Conservation (phyloP, 1,140 invertebrate genomes). For the Branchinecta lindahli region DNA sequence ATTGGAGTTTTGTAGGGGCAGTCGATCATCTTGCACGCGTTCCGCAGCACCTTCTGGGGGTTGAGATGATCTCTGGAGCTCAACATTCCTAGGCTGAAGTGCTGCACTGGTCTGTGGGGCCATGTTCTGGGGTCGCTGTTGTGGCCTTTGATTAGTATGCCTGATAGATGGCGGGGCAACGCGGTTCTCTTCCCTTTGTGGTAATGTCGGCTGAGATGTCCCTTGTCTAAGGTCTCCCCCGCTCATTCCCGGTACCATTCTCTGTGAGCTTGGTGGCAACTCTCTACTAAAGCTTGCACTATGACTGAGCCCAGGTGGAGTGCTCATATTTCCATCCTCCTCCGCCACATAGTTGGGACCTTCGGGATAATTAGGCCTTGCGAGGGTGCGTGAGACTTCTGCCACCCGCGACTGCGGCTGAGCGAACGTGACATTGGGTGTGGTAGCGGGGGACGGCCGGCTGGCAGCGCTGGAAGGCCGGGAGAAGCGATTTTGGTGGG, state of each 20-base stretch:
- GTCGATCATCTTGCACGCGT: background rate
- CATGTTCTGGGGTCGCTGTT: background rate
- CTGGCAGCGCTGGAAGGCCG: slow-evolving; percentile 3
- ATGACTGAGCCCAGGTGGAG: background rate
- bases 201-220: too few species aligned
- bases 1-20: background rate
- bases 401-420: background rate
- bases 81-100: too few species aligned
- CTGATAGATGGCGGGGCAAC: too few species aligned
- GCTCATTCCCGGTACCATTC: background rate
- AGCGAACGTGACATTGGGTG: background rate
- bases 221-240: background rate
- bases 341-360: background rate
- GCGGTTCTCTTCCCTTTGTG: too few species aligned
- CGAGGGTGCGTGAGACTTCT: background rate
- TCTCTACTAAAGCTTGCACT: background rate
- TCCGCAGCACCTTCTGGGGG: background rate
- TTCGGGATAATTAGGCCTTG: background rate
- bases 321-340: too few species aligned
- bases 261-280: background rate
- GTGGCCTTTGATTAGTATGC: background rate
- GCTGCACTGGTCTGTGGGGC: background rate
- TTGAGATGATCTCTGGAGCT: background rate
- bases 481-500: background rate
- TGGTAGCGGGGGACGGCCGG: background rate